Percentiles rank a stretch among this genome's conserved stretches.
Conservation (phyloP, 2,888 invertebrate species). For the Megastigmus dorsalis region DNA sequence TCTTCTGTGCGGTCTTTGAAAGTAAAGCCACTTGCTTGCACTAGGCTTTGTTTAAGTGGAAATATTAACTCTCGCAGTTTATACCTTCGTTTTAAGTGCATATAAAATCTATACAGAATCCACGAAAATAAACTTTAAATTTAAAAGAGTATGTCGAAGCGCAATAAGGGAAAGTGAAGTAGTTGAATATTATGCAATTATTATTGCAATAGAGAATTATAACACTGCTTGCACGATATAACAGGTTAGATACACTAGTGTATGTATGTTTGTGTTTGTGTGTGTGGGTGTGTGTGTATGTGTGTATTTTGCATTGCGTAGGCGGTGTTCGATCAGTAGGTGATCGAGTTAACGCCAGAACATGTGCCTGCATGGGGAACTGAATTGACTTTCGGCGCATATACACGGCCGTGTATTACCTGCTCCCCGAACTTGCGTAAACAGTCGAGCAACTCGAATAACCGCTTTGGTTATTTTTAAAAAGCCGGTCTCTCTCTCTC, state of each 20-base stretch:
- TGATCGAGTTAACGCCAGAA: conserved; percentile 30
- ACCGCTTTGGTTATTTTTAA: conserved; percentile 1
- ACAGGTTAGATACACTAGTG: not conserved
- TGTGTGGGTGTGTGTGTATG: not conserved
- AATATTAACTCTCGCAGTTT: no score
- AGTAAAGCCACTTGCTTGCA: no score
- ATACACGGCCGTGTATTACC: not conserved
- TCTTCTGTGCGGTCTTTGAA: no score
- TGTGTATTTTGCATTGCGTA: not conserved
- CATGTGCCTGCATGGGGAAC: not conserved
- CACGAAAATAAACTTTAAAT: no score
- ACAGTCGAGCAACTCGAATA: conserved; percentile 3
- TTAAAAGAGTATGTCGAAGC: no score
- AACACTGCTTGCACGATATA: not conserved
- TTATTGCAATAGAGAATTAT: not conserved
- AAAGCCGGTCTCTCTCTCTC: no score
- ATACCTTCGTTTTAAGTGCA: no score
- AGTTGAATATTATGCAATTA: no score
- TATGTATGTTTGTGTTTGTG: not conserved
- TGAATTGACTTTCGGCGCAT: not conserved
- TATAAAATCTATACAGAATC: no score
- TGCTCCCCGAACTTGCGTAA: not conserved
- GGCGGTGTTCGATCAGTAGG: not conserved
- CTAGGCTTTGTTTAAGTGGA: no score
- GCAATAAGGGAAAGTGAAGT: not conserved